Conservation (phyloP, 2,888 invertebrate genomes). For the Pyrgus malvae region DNA sequence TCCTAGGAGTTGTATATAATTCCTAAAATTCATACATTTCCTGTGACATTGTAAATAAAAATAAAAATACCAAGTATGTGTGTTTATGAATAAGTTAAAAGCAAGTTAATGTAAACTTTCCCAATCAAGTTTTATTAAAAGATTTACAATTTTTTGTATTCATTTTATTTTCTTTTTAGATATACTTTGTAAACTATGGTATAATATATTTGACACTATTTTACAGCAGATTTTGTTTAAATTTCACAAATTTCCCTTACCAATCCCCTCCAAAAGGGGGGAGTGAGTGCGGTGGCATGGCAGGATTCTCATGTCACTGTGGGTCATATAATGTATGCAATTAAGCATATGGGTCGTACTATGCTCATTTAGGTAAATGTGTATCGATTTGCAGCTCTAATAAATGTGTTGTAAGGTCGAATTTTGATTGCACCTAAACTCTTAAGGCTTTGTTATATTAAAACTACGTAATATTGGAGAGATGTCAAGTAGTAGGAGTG, state of each 20-base stretch:
- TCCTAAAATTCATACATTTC: too few relatives aligned
- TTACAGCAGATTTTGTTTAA: too few relatives aligned
- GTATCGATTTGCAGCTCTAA: background rate
- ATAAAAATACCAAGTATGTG: too few relatives aligned
- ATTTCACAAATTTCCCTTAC: conserved; percentile 50
- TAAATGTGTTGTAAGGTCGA: background rate
- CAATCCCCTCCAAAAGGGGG: conserved; percentile 36
- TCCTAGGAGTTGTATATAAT: too few relatives aligned
- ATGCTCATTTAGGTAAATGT: conserved; percentile 41
- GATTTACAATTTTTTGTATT: background rate
- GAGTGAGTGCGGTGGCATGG: conserved; percentile 50
- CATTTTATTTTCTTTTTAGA: too few relatives aligned
- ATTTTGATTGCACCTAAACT: background rate
- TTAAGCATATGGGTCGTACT: conserved; percentile 49
- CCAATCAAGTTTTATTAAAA: too few relatives aligned
- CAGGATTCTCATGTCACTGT: conserved; percentile 45
- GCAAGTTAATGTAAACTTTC: too few relatives aligned
- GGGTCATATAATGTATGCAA: conserved; percentile 60
- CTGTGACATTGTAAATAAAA: too few relatives aligned
- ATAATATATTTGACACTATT: too few relatives aligned
- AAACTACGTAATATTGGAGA: background rate
- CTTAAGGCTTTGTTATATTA: background rate
- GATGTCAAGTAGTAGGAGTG: background rate
- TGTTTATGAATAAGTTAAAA: too few relatives aligned
- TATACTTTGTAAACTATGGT: too few relatives aligned